Conservation (phyloP, 2,888 invertebrate genomes). For the Cheilosia impressa region DNA sequence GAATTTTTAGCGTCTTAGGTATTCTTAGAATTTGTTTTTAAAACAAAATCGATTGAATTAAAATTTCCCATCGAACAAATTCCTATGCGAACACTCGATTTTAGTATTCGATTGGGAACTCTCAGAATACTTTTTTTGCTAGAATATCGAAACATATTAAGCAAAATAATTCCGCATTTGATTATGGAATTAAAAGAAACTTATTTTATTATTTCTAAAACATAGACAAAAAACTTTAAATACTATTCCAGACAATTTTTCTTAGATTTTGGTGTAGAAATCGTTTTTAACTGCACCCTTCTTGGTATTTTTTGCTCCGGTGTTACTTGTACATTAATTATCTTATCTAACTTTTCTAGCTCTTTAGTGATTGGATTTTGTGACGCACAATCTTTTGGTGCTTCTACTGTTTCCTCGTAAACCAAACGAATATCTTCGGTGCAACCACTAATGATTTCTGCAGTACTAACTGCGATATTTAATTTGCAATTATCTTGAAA, state of each 20-base stretch:
- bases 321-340: slow-evolving; percentile 76
- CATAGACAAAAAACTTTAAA: background rate
- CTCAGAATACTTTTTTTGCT: too few relatives aligned
- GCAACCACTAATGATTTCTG: slow-evolving; percentile 77
- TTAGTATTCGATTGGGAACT: too few relatives aligned
- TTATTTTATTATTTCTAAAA: background rate
- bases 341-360: slow-evolving; percentile 61
- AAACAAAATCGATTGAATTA: too few relatives aligned
- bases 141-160: too few relatives aligned
- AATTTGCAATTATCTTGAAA: slow-evolving; percentile 27
- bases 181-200: too few relatives aligned
- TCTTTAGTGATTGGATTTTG: background rate
- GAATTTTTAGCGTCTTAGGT: too few relatives aligned
- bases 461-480: background rate
- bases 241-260: slow-evolving; percentile 84
- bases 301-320: slow-evolving; percentile 85
- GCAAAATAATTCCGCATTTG: too few relatives aligned
- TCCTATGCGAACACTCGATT: too few relatives aligned
- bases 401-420: slow-evolving; percentile 85
- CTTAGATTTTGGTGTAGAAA: slow-evolving; percentile 90
- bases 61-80: too few relatives aligned
- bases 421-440: slow-evolving; percentile 86
- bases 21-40: too few relatives aligned
- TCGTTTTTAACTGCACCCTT: slow-evolving; percentile 89
- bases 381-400: slow-evolving; percentile 10